A percentile compares a stretch with the other conserved stretches of the same genome.
These are phyloP conservation scores for Rotaria magnacalcarata DNA, from an alignment of 2,888 invertebrate species.

Conservation along the genomic window DNA sequence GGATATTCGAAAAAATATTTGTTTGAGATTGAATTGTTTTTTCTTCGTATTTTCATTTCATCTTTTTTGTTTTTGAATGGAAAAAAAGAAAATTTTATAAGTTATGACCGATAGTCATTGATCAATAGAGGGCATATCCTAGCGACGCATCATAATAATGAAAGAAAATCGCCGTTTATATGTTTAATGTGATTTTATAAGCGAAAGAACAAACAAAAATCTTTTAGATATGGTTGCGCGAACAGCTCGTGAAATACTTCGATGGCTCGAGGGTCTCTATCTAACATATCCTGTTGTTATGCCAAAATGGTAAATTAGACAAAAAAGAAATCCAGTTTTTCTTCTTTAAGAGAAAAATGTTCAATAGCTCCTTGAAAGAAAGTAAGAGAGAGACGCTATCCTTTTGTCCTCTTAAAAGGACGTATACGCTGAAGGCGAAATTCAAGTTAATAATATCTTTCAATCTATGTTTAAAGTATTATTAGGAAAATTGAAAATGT, in stretches of 20 bases:
- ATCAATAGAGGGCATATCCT: background rate
- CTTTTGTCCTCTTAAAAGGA: background rate
- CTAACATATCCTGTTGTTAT: slow-evolving; percentile 56
- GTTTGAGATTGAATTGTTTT: background rate
- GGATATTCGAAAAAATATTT: background rate
- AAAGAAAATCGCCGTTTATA: background rate
- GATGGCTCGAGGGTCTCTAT: slow-evolving; percentile 58
- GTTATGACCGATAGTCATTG: too few relatives aligned
- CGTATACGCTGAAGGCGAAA: background rate
- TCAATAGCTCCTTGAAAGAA: too few relatives aligned
- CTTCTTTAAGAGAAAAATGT: too few relatives aligned
- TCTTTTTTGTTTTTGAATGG: background rate
- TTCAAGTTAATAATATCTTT: background rate
- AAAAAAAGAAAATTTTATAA: background rate
- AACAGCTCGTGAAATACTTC: slow-evolving; percentile 50
- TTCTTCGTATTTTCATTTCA: background rate
- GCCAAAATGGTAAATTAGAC: slow-evolving; percentile 56
- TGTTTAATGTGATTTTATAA: too few relatives aligned
- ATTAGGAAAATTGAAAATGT: too few relatives aligned
- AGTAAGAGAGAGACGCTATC: too few relatives aligned
- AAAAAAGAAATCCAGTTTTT: too few relatives aligned
- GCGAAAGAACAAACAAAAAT: background rate
- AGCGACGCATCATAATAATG: background rate
- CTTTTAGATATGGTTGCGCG: background rate
- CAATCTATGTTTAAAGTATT: background rate